A percentile compares a stretch with the other conserved stretches of the same genome.
Conservation (phyloP, 2,113 vertebrate genomes). For the Aldabrachelys gigantea region DNA sequence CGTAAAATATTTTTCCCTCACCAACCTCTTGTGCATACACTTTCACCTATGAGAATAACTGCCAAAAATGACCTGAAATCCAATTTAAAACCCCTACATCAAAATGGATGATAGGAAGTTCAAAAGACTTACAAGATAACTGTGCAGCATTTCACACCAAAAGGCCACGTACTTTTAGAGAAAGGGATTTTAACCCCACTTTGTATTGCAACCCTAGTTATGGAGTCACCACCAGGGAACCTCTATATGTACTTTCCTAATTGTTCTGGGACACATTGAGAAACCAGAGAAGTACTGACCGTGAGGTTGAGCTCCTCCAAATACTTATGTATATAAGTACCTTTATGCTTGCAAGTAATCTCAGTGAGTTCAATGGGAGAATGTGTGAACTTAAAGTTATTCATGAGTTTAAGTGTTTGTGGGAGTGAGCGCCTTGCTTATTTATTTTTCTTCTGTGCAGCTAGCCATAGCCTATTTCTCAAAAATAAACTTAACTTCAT, state of each 20-base stretch:
- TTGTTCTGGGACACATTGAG: not conserved
- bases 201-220: not conserved
- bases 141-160: not conserved
- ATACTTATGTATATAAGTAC: not conserved
- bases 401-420: not conserved
- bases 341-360: not conserved
- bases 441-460: not conserved
- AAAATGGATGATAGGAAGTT: not conserved
- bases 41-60: not conserved
- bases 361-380: not conserved
- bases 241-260: not conserved
- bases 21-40: not conserved
- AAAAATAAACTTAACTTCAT: not conserved
- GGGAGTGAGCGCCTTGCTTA: not conserved
- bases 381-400: not conserved
- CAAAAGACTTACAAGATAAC: not conserved
- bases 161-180: not conserved
- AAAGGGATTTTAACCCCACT: not conserved
- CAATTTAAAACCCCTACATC: not conserved
- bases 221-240: accelerated
- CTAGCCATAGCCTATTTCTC: not conserved
- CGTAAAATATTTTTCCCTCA: constrained; percentile 22
- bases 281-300: not conserved
- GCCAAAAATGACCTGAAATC: not conserved
- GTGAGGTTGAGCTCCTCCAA: not conserved